A percentile compares a stretch with the other conserved stretches of the same genome.
phyloP scores from a whole-genome alignment of 2,113 vertebrate genomes.

The Phocoena phocoena region DNA sequence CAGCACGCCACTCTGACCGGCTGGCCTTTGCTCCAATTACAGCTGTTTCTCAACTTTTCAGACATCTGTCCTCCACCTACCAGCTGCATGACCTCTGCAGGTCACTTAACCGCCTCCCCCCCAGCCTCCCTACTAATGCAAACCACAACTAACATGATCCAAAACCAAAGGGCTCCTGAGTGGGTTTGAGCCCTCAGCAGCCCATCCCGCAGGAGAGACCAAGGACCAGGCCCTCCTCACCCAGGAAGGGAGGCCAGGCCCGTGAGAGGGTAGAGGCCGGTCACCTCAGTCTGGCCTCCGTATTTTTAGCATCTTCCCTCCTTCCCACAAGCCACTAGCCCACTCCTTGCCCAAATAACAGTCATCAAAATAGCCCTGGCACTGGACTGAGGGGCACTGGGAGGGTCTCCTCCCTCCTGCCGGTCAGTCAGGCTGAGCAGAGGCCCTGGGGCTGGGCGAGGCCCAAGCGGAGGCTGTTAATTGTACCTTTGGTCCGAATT shows the following conservation, averaged over 20 bases:
- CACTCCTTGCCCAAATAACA: constrained; percentile 82
- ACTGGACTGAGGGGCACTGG: constrained; percentile 68
- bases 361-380: constrained; percentile 77
- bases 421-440: constrained; percentile 58
- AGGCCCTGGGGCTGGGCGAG: constrained; percentile 69
- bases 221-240: not conserved
- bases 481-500: constrained; percentile 91
- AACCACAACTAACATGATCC: not conserved
- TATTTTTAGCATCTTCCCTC: constrained; percentile 74
- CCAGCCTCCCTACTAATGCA: not conserved
- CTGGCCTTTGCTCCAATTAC: not conserved
- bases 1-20: not conserved
- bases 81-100: not conserved
- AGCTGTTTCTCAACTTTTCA: not conserved
- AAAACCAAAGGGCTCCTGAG: not conserved
- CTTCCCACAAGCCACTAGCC: constrained; percentile 73
- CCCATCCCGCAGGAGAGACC: not conserved
- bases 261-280: not conserved
- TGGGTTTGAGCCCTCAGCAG: not conserved
- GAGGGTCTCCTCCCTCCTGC: constrained; percentile 75
- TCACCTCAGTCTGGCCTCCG: constrained; percentile 52
- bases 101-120: not conserved
- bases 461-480: constrained; percentile 85
- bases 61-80: not conserved
- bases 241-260: not conserved